These are phyloP conservation scores for Paelopatides confundens DNA, from an alignment of 53 echinoderm and acorn worm genomes.

Conservation along the genomic window DNA sequence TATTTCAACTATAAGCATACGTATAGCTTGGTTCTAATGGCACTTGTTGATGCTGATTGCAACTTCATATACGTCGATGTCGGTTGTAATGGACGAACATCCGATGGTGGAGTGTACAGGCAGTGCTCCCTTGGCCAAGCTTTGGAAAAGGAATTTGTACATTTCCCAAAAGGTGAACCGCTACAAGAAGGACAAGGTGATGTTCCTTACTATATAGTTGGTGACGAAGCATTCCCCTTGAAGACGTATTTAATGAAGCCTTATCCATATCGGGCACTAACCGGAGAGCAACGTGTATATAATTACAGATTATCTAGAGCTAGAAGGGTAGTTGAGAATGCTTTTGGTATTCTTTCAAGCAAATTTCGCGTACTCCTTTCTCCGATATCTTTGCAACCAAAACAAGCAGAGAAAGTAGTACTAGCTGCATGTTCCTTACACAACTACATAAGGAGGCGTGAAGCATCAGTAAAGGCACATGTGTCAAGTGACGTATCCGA, in stretches of 20 bases:
- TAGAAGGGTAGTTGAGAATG: too few species aligned
- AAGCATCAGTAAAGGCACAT: too few species aligned
- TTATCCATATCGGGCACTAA: too few species aligned
- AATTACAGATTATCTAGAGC: not conserved
- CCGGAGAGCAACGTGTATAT: not conserved
- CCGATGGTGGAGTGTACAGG: too few species aligned
- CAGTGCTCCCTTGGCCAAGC: not conserved
- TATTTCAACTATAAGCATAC: conserved; percentile 60
- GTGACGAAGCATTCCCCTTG: conserved; percentile 55
- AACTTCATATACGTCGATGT: conserved; percentile 55
- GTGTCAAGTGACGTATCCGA: too few species aligned
- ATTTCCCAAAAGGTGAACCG: not conserved
- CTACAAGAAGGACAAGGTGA: not conserved
- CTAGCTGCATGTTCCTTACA: too few species aligned
- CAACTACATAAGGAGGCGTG: too few species aligned
- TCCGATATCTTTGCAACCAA: too few species aligned
- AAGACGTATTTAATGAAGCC: not conserved
- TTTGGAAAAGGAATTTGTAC: not conserved
- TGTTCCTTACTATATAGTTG: conserved; percentile 41
- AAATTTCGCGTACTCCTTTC: too few species aligned
- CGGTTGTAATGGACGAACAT: conserved; percentile 26
- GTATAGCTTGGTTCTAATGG: conserved; percentile 30
- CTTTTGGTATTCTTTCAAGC: too few species aligned
- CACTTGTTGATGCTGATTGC: conserved; percentile 51
- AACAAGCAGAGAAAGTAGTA: too few species aligned